Percentiles rank a stretch among this genome's conserved stretches.
Conservation (phyloP, 2,113 vertebrate genomes). For the Psophia crepitans region DNA sequence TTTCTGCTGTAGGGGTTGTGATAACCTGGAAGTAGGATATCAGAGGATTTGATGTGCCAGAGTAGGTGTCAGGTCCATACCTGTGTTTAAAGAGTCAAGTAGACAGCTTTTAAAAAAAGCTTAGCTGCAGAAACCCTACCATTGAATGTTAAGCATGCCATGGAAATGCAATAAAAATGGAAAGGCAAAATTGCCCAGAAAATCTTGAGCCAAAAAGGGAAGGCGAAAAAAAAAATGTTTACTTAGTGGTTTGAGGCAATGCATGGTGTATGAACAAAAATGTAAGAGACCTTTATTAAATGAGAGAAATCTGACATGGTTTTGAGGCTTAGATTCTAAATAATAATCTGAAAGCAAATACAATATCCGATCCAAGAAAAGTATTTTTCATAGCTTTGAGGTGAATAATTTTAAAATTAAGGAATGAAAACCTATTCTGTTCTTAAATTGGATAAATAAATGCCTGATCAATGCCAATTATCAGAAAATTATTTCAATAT, state of each 20-base stretch:
- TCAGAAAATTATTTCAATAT: background rate
- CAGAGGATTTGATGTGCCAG: background rate
- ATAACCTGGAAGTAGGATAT: background rate
- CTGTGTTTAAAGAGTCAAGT: background rate
- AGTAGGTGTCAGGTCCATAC: background rate
- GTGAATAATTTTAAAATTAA: constrained; percentile 52
- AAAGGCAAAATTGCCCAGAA: background rate
- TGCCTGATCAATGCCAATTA: constrained; percentile 8
- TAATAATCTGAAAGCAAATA: constrained; percentile 46
- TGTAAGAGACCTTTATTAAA: constrained; percentile 26
- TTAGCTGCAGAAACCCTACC: background rate
- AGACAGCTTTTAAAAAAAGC: background rate
- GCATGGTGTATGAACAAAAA: constrained; percentile 4
- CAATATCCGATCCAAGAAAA: constrained; percentile 56
- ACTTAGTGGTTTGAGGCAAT: constrained; percentile 47
- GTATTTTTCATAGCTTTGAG: constrained; percentile 41
- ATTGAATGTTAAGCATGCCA: background rate
- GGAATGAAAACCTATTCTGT: constrained; percentile 22
- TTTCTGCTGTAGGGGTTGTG: background rate
- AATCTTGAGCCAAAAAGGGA: constrained; percentile 23
- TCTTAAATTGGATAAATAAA: constrained; percentile 43
- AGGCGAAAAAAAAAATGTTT: background rate
- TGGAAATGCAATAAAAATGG: background rate
- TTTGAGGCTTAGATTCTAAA: constrained; percentile 46
- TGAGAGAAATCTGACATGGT: constrained; percentile 10